Evolutionary conservation across 2,888 invertebrate species (phyloP), one percentile per base, ranked within the genome.

Genomic region (Matsumyia berberina): DNA sequence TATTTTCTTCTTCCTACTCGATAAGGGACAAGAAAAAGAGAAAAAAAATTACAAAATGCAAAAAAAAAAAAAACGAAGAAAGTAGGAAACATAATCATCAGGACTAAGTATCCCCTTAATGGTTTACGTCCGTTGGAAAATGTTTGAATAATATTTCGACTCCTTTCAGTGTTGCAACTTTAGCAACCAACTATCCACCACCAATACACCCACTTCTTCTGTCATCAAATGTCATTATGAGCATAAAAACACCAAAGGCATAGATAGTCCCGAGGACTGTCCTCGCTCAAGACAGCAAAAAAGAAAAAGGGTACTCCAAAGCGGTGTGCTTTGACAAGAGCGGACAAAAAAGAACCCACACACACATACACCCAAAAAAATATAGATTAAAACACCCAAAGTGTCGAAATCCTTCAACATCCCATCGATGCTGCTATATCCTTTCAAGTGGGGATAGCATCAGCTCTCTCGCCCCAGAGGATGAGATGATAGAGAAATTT

Each of bases 141-240:
- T 69, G 69, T 77, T 77, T 69, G 69, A 69, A 77, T 74, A 74
- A 74, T 77, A 77, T 60, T 69, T 77, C 60, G n/a, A 58, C 57
- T 69, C 53, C 60, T 60, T 51, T 77, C 35, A 42, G 39, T 53
- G 66, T 66, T 76, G 29, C 49, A 51, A 57, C 39, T n/a, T 37
- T 44, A 60, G 17, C 1, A 9, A n/a, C 11, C 17, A 9, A 0
- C 17, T 8, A 24, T 17, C 49, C 60, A 17, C 33, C 35, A 35
- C 58, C 76, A 31, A 60, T 55, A 51, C 51, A 53, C 12, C n/a
- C 19, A 64, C 37, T 49, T 66, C 31, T n/a, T 29, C 62, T 73
- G 60, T 73, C 73, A 62, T 62, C 62, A 53, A 73, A 73, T 70
- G 58, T 70, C 70, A 62, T 73, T 62, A 73, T 19, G 37, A 44